Percentiles rank a stretch among this genome's conserved stretches.
Evolutionary conservation across 2,113 vertebrate genomes (phyloP).

Genomic region (Loxodonta africana): DNA sequence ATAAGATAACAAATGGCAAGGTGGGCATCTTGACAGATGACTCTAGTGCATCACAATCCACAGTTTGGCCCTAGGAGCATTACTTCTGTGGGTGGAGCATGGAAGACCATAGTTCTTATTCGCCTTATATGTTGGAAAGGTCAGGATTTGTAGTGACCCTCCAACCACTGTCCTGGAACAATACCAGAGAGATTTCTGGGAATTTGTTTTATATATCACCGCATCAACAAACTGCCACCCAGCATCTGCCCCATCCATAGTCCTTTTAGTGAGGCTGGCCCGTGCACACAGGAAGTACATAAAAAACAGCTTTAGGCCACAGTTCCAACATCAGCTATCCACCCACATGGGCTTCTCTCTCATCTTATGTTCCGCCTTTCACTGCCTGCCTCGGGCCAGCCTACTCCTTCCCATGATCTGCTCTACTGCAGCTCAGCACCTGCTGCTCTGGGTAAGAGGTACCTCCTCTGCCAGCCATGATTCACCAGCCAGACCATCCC

Average conservation of each 20-base stretch:
- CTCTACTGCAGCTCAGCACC: not conserved
- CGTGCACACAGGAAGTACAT: not conserved
- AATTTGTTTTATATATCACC: not conserved
- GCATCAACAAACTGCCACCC: not conserved
- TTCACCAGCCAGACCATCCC: not conserved
- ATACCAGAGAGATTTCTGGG: not conserved
- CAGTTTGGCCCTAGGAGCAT: not conserved
- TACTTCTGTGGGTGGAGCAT: not conserved
- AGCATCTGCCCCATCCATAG: not conserved
- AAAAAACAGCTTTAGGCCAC: not conserved
- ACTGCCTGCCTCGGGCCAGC: fast-evolving
- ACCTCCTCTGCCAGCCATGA: not conserved
- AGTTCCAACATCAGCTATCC: not conserved
- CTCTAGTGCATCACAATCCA: not conserved
- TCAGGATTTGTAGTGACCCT: not conserved
- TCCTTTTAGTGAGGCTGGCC: not conserved
- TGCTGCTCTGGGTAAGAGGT: not conserved
- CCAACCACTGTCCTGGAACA: not conserved
- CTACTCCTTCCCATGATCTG: not conserved
- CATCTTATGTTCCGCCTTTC: not conserved
- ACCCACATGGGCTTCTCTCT: not conserved
- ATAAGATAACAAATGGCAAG: not conserved
- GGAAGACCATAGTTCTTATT: not conserved
- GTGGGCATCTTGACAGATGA: not conserved
- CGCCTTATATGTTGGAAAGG: not conserved